A percentile compares a stretch with the other conserved stretches of the same genome.
These are phyloP conservation scores for Nesogale talazaci DNA, from an alignment of 2,113 vertebrate species.

Conservation along the genomic window DNA sequence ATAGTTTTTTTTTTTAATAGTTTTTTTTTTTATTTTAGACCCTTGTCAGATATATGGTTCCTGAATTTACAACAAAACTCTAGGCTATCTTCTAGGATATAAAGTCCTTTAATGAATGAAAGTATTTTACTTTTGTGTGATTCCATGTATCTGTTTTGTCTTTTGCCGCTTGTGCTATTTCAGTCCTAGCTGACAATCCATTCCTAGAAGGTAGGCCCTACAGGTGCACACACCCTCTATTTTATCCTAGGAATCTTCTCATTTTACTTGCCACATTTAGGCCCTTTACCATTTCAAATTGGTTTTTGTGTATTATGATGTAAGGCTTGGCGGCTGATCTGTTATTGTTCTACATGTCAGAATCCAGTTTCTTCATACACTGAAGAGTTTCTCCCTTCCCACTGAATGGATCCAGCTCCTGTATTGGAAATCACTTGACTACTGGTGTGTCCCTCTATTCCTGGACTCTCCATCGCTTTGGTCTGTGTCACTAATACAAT, in stretches of 20 bases:
- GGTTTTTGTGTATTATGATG: background rate
- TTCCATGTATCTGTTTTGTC: background rate
- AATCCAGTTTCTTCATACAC: background rate
- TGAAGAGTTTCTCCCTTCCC: background rate
- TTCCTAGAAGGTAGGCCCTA: background rate
- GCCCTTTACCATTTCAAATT: background rate
- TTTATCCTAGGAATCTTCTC: background rate
- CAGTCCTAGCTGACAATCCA: background rate
- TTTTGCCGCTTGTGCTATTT: background rate
- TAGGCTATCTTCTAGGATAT: background rate
- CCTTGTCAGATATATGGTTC: background rate
- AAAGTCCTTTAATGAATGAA: background rate
- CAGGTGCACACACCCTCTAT: background rate
- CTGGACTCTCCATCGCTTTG: background rate
- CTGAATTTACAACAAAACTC: background rate
- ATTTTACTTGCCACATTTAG: background rate
- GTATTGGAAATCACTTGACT: background rate
- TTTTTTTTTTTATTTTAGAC: background rate
- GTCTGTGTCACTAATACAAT: background rate
- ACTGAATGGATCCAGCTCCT: background rate
- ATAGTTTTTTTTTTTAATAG: background rate
- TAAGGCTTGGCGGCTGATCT: background rate
- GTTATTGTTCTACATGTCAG: background rate
- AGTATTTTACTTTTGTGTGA: background rate
- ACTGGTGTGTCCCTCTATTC: background rate